phyloP scores from a whole-genome alignment of 2,113 vertebrate genomes.

The Thymallus thymallus region DNA sequence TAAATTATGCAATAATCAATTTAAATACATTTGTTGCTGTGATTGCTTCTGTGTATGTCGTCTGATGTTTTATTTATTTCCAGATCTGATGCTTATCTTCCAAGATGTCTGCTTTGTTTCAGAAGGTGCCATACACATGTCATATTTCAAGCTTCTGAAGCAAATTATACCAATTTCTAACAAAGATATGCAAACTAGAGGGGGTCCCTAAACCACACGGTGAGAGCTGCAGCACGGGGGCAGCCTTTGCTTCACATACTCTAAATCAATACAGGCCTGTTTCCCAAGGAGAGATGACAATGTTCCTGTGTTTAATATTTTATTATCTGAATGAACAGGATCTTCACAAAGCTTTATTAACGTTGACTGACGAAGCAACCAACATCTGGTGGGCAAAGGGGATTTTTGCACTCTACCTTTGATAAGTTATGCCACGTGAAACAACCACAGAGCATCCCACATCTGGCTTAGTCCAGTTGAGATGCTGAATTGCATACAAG shows the following conservation, averaged over 20 bases:
- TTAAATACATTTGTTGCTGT: constrained; percentile 30
- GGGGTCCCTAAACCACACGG: constrained; percentile 6
- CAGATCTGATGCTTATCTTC: constrained; percentile 18
- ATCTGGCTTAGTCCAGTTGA: constrained; percentile 31
- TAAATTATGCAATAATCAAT: constrained; percentile 42
- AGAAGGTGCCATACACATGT: constrained; percentile 22
- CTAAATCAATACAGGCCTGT: constrained; percentile 29
- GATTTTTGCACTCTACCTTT: constrained; percentile 15
- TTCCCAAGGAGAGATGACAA: constrained; percentile 24
- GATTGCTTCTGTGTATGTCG: constrained; percentile 29
- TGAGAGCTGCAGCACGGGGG: constrained; percentile 7
- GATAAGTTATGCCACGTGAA: constrained; percentile 20
- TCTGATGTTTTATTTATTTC: constrained; percentile 39
- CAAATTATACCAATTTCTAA: constrained; percentile 21
- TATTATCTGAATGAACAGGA: constrained; percentile 32
- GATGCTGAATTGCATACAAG: constrained; percentile 44
- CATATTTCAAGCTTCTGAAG: constrained; percentile 18
- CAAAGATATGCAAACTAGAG: constrained; percentile 12
- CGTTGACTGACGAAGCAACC: constrained; percentile 51
- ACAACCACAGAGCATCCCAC: constrained; percentile 22
- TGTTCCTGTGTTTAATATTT: constrained; percentile 48
- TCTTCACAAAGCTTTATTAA: constrained; percentile 55
- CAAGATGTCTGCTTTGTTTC: constrained; percentile 14
- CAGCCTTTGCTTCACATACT: constrained; percentile 15
- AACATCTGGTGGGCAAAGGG: constrained; percentile 55